phyloP scores from a whole-genome alignment of 2,113 vertebrate species.

The Telmatochromis brichardi region DNA sequence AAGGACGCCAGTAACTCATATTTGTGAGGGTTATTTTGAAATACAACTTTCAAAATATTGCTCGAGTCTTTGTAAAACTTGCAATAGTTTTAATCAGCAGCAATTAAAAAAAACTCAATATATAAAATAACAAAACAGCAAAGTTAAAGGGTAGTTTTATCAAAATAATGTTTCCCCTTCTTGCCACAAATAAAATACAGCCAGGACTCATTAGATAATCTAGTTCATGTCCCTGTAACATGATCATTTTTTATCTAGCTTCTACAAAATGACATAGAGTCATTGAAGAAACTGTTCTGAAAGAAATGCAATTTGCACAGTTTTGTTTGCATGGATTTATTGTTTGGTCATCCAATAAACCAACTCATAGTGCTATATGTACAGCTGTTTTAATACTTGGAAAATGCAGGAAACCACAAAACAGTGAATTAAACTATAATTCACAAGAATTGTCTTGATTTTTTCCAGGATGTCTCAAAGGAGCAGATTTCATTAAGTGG shows the following conservation, averaged over 20 bases:
- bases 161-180: neutral
- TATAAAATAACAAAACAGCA: neutral
- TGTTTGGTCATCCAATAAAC: neutral
- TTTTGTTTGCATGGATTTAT: neutral
- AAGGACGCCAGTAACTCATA: neutral
- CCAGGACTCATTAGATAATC: neutral
- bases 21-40: neutral
- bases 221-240: neutral
- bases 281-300: neutral
- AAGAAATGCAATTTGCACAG: neutral
- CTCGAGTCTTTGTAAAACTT: neutral
- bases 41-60: neutral
- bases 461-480: neutral
- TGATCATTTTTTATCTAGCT: neutral
- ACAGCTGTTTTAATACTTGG: neutral
- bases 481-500: neutral
- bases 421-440: neutral
- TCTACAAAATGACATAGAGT: neutral
- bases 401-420: neutral
- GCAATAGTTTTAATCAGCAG: neutral
- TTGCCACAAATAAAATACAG: neutral
- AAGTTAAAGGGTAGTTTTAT: accelerated
- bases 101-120: neutral
- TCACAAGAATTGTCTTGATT: neutral
- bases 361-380: neutral